These are phyloP conservation scores for Himalopsyche tibetana DNA, from an alignment of 2,888 invertebrate genomes.

Conservation along the genomic window DNA sequence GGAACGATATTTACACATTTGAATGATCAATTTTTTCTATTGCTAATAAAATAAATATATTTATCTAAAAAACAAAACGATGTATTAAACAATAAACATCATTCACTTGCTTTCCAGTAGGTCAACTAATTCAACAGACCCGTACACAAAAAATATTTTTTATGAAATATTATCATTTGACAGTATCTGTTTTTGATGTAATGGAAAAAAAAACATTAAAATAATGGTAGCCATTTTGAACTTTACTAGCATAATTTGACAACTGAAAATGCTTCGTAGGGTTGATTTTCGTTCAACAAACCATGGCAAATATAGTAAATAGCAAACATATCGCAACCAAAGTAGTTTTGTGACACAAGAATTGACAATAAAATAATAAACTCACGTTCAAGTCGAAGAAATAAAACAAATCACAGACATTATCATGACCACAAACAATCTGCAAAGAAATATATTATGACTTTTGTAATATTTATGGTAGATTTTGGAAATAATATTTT, in stretches of 20 bases:
- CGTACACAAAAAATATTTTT: background rate
- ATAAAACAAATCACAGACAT: conserved; percentile 57
- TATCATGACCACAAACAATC: conserved; percentile 54
- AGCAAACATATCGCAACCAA: background rate
- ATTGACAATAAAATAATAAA: conserved; percentile 20
- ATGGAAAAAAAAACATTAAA: conserved; percentile 52
- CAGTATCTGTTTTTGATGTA: conserved; percentile 32
- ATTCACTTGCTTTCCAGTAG: background rate
- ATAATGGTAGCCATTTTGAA: conserved; percentile 60
- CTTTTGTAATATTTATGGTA: too few relatives aligned
- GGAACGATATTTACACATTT: background rate
- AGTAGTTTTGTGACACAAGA: background rate
- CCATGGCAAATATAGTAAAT: conserved; percentile 42
- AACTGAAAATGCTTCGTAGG: background rate
- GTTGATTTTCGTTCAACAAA: conserved; percentile 46
- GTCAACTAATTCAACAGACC: background rate
- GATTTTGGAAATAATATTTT: too few relatives aligned
- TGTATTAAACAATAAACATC: background rate
- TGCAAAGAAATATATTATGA: background rate
- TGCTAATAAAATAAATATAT: background rate
- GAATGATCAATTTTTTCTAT: background rate
- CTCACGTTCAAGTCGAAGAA: conserved; percentile 46
- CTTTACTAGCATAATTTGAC: conserved; percentile 47
- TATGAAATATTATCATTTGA: conserved; percentile 43
- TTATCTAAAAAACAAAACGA: background rate